A percentile compares a stretch with the other conserved stretches of the same genome.
phyloP scores from a whole-genome alignment of 2,888 invertebrate genomes.

The Dryocosmus kuriphilus region DNA sequence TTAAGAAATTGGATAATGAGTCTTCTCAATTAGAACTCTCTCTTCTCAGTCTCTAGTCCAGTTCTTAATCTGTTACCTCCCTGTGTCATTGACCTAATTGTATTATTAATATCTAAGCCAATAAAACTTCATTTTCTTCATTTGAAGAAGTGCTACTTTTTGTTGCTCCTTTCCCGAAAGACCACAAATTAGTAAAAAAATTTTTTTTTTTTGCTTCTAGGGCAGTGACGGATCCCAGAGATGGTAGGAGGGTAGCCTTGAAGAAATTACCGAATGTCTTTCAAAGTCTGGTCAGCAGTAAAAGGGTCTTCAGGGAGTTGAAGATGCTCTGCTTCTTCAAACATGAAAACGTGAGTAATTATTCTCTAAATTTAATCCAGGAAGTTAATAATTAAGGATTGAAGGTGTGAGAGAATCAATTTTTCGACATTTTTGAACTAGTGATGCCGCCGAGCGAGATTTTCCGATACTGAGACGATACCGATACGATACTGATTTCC shows the following conservation, averaged over 20 bases:
- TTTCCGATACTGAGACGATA: no score
- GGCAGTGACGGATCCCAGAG: slow-evolving; percentile 99
- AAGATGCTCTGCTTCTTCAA: slow-evolving; percentile 99
- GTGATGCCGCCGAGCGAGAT: no score
- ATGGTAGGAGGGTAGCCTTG: slow-evolving; percentile 97
- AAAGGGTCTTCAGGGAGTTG: slow-evolving; percentile 98
- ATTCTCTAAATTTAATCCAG: not conserved
- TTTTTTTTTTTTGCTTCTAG: slow-evolving; percentile 82
- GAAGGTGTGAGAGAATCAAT: no score
- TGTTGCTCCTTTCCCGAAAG: not conserved
- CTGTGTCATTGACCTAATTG: slow-evolving; percentile 8
- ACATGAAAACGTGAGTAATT: slow-evolving; percentile 96
- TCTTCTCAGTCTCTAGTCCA: not conserved
- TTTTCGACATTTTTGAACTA: not conserved
- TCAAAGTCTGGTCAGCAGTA: slow-evolving; percentile 99
- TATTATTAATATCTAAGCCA: not conserved
- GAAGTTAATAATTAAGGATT: no score
- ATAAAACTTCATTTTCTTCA: no score
- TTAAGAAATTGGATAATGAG: not conserved
- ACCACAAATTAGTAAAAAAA: not conserved
- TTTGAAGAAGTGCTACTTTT: no score
- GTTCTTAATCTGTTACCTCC: not conserved
- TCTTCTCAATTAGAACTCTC: not conserved
- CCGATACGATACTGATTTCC: no score
- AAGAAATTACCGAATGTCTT: slow-evolving; percentile 99